These are phyloP conservation scores for Rhizoglyphus robini DNA, from an alignment of 1,140 invertebrate species.

Conservation along the genomic window DNA sequence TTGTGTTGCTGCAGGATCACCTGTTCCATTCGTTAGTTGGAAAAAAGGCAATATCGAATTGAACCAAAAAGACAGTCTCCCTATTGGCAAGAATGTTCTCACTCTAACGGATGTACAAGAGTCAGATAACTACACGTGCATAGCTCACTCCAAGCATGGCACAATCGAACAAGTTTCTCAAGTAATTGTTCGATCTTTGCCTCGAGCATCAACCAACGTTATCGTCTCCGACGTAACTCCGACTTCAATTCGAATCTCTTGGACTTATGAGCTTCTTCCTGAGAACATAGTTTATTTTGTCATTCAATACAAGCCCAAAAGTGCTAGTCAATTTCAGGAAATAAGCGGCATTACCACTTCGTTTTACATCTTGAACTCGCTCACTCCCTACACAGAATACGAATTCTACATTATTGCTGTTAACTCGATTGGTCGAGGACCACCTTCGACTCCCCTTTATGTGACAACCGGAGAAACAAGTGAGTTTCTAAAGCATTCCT, in stretches of 20 bases:
- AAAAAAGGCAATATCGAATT: conserved; percentile 61
- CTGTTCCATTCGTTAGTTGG: conserved; percentile 96
- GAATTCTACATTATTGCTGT: conserved; percentile 90
- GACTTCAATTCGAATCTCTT: conserved; percentile 72
- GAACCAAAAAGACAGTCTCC: conserved; percentile 43
- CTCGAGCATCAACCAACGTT: conserved; percentile 70
- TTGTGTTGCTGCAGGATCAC: conserved; percentile 89
- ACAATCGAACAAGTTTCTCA: conserved; percentile 68
- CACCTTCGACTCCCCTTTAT: conserved; percentile 56
- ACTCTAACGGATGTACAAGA: conserved; percentile 69
- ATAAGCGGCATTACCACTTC: conserved; percentile 81
- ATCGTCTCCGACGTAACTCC: conserved; percentile 79
- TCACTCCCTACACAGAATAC: conserved; percentile 89
- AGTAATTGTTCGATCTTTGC: conserved; percentile 86
- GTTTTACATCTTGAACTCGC: conserved; percentile 71
- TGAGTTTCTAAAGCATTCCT: conserved; percentile 41
- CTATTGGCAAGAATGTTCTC: conserved; percentile 58
- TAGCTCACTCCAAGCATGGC: conserved; percentile 82
- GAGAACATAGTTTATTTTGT: conserved; percentile 80
- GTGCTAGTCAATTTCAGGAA: conserved; percentile 44
- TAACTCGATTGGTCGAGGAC: conserved; percentile 78
- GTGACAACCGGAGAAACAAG: conserved; percentile 92
- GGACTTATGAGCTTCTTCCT: conserved; percentile 61
- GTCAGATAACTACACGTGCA: conserved; percentile 84
- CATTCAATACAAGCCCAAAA: conserved; percentile 86